phyloP scores from a whole-genome alignment of 2,888 invertebrate genomes.

The Hirtodrosophila histrioides region DNA sequence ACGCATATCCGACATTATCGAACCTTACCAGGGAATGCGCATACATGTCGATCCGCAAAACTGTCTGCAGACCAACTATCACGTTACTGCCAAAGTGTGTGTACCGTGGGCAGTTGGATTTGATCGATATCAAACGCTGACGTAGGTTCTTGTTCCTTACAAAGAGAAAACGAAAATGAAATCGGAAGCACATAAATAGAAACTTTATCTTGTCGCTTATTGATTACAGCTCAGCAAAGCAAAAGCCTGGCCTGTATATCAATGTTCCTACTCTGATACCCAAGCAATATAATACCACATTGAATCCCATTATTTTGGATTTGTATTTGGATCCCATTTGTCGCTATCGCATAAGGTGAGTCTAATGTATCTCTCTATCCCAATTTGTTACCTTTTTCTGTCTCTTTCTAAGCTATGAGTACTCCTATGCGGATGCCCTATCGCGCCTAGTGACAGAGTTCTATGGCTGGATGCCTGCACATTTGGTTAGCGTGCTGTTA shows the following conservation, averaged over 20 bases:
- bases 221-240: conserved; percentile 53
- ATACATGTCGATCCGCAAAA: conserved; percentile 86
- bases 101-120: conserved; percentile 89
- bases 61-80: conserved; percentile 75
- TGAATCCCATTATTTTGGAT: conserved; percentile 85
- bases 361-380: not conserved
- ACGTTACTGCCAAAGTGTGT: conserved; percentile 87
- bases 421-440: conserved; percentile 86
- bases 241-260: conserved; percentile 85
- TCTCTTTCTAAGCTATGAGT: conserved; percentile 79
- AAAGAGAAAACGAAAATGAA: no score
- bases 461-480: conserved; percentile 87
- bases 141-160: conserved; percentile 59
- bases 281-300: conserved; percentile 81
- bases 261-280: conserved; percentile 86
- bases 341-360: conserved; percentile 88
- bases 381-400: not conserved
- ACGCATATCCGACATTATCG: conserved; percentile 86
- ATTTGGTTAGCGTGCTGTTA: conserved; percentile 88
- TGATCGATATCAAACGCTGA: conserved; percentile 85
- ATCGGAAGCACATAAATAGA: no score
- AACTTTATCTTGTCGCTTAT: no score
- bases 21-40: conserved; percentile 87
- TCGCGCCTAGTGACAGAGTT: conserved; percentile 89
- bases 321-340: conserved; percentile 89